These are phyloP conservation scores for Lasioglossum baleicum DNA, from an alignment of 1,140 invertebrate species.

Conservation along the genomic window DNA sequence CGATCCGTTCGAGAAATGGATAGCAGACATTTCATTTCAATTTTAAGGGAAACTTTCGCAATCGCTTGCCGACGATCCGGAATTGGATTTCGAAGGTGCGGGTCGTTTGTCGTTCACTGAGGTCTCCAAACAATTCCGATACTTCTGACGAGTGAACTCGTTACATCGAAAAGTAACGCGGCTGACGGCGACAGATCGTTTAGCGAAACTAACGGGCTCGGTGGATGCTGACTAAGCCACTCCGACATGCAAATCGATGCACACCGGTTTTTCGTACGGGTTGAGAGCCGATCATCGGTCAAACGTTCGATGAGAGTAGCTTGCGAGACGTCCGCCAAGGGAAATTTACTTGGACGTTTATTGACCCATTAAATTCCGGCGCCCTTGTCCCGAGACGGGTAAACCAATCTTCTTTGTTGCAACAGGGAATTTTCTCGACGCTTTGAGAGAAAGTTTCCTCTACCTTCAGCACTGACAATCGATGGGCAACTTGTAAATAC, in stretches of 20 bases:
- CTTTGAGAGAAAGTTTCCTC: neutral
- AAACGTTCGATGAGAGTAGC: constrained; percentile 15
- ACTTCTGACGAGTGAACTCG: constrained; percentile 50
- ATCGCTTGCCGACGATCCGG: neutral
- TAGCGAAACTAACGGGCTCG: constrained; percentile 48
- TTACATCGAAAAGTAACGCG: constrained; percentile 57
- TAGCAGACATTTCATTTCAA: neutral
- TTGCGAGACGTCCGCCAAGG: constrained; percentile 19
- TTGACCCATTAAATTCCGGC: constrained; percentile 28
- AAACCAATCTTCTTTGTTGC: neutral
- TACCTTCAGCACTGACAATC: neutral
- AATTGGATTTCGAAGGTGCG: neutral
- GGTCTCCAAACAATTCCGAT: constrained; percentile 23
- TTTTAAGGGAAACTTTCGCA: neutral
- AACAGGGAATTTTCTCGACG: neutral
- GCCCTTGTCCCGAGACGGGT: neutral
- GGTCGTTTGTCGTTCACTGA: constrained; percentile 9
- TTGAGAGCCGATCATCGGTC: constrained; percentile 13
- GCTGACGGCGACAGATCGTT: constrained; percentile 58
- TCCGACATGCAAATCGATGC: constrained; percentile 71
- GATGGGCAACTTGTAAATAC: no score
- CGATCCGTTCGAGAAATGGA: neutral
- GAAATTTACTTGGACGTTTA: constrained; percentile 41
- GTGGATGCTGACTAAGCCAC: constrained; percentile 69
- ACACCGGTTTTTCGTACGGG: constrained; percentile 27